Evolutionary conservation across 2,888 invertebrate genomes (phyloP).

Genomic region (Ochlodes sylvanus): DNA sequence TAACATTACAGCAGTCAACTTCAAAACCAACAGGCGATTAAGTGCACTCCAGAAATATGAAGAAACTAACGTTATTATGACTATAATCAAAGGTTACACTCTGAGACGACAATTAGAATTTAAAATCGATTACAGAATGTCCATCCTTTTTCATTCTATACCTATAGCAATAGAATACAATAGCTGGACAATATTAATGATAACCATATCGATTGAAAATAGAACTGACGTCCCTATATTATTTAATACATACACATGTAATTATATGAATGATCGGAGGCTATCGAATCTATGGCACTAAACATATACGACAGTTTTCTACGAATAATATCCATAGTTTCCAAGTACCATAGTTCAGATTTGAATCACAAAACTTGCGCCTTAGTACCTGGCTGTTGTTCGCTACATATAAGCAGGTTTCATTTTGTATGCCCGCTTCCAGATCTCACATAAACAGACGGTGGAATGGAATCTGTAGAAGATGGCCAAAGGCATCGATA

Average conservation of each 20-base stretch:
- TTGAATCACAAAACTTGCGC: conserved; percentile 36
- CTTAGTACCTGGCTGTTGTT: conserved; percentile 65
- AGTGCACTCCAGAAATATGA: conserved; percentile 49
- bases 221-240: conserved; percentile 1
- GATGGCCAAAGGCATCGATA: conserved; percentile 96
- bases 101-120: conserved; percentile 6
- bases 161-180: neutral
- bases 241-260: conserved; percentile 13
- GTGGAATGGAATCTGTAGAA: conserved; percentile 98
- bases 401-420: conserved; percentile 94
- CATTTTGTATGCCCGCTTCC: conserved; percentile 97
- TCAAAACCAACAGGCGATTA: conserved; percentile 64
- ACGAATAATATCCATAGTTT: conserved; percentile 38
- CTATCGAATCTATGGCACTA: conserved; percentile 75
- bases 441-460: conserved; percentile 97
- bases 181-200: neutral
- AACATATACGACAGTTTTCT: conserved; percentile 53
- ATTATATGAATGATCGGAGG: conserved; percentile 32
- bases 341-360: conserved; percentile 62
- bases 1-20: conserved; percentile 81
- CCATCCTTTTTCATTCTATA: neutral
- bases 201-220: conserved; percentile 1
- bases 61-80: conserved; percentile 42
- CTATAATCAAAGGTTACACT: conserved; percentile 2
- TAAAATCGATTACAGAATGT: neutral